Evolutionary conservation across 1,140 invertebrate species (phyloP).

Genomic region (Trichoplusia ni): DNA sequence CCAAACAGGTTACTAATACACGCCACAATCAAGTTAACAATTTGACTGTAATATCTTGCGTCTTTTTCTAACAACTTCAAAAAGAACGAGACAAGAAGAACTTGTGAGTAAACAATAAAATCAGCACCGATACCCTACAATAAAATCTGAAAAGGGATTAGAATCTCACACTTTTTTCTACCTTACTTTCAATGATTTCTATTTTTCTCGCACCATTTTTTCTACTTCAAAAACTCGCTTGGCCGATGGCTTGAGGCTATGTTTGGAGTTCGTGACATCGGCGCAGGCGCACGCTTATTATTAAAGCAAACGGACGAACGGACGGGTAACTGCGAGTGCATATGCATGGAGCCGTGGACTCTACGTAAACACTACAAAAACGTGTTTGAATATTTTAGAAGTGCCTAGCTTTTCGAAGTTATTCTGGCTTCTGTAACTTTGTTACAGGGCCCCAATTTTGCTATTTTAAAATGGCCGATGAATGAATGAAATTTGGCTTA

Average conservation of each 20-base stretch:
- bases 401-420: background rate
- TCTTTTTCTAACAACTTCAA: background rate
- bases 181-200: slow-evolving; percentile 30
- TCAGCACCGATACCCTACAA: background rate
- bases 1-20: too few relatives aligned
- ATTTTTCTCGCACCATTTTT: slow-evolving; percentile 31
- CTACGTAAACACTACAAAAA: slow-evolving; percentile 62
- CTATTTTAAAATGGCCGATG: background rate
- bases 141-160: slow-evolving; percentile 1
- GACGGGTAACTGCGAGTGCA: slow-evolving; percentile 71
- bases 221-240: slow-evolving; percentile 24
- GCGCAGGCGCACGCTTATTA: slow-evolving; percentile 70
- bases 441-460: background rate
- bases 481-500: too few relatives aligned
- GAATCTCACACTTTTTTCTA: slow-evolving; percentile 29
- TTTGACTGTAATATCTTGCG: too few relatives aligned
- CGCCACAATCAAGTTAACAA: too few relatives aligned
- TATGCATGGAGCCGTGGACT: slow-evolving; percentile 70
- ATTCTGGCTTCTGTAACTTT: background rate
- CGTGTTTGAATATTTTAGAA: slow-evolving; percentile 13
- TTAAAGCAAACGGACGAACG: slow-evolving; percentile 72
- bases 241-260: slow-evolving; percentile 49
- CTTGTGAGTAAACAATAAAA: background rate
- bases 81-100: background rate
- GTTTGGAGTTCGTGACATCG: slow-evolving; percentile 76